Conservation (phyloP, 2,888 invertebrate species). For the Toxonevra muliebris region DNA sequence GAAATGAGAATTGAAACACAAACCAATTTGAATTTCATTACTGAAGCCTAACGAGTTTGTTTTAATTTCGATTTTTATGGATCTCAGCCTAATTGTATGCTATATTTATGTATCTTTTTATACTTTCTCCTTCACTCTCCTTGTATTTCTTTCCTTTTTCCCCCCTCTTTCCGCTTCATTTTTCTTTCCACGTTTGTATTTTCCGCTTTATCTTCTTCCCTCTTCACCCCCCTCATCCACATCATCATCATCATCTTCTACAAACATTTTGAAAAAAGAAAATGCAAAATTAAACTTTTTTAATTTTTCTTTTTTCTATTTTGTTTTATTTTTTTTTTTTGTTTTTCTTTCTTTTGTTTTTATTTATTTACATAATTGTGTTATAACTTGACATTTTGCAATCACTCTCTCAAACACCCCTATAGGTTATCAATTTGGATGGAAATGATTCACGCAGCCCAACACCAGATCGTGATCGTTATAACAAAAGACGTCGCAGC, state of each 20-base stretch:
- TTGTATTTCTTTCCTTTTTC: slow-evolving; percentile 37
- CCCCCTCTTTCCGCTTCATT: slow-evolving; percentile 36
- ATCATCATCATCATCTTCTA: background rate
- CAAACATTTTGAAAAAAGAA: too few species aligned
- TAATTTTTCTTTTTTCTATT: background rate
- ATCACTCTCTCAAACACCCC: slow-evolving; percentile 37
- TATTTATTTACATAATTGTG: slow-evolving; percentile 39
- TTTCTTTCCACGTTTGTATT: slow-evolving; percentile 7
- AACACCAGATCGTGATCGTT: slow-evolving; percentile 67
- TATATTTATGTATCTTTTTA: too few species aligned
- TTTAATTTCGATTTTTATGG: too few species aligned
- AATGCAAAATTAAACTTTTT: slow-evolving; percentile 9
- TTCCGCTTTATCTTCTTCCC: slow-evolving; percentile 42
- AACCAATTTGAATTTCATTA: too few species aligned
- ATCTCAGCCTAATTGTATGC: too few species aligned
- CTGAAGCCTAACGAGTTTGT: too few species aligned
- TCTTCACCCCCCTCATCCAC: slow-evolving; percentile 31
- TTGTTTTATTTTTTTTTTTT: slow-evolving; percentile 27
- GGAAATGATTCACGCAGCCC: slow-evolving; percentile 69
- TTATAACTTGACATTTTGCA: slow-evolving; percentile 40
- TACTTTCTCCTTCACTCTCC: background rate
- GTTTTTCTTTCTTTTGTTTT: slow-evolving; percentile 38
- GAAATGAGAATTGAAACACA: too few species aligned
- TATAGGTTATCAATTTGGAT: slow-evolving; percentile 67
- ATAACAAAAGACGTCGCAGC: slow-evolving; percentile 63